phyloP scores from a whole-genome alignment of 2,888 invertebrate genomes.

The Aricia artaxerxes region DNA sequence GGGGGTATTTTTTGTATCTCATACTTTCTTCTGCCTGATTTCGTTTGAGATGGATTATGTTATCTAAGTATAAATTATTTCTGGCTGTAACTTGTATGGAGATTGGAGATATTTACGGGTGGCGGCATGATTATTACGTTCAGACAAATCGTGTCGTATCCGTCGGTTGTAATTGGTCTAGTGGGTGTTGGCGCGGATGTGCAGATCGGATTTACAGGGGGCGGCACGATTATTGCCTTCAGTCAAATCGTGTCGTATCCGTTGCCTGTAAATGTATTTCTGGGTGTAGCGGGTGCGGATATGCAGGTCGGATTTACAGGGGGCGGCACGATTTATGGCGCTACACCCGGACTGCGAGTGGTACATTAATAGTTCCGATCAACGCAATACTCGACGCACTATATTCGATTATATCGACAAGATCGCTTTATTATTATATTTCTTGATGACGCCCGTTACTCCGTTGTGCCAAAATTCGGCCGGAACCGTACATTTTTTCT shows the following conservation, averaged over 20 bases:
- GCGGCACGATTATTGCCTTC: neutral
- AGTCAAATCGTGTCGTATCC: constrained; percentile 2
- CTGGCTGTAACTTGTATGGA: too few relatives aligned
- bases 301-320: constrained; percentile 34
- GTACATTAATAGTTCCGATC: constrained; percentile 16
- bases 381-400: constrained; percentile 15
- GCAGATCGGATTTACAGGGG: constrained; percentile 10
- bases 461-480: too few relatives aligned
- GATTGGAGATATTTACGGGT: too few relatives aligned
- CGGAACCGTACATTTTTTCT: too few relatives aligned
- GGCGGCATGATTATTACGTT: neutral
- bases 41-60: neutral
- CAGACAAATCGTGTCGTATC: neutral
- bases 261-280: neutral
- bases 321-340: constrained; percentile 40
- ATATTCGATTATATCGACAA: constrained; percentile 14
- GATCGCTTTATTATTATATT: too few relatives aligned
- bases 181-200: constrained; percentile 23
- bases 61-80: too few relatives aligned
- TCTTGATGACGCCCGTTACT: too few relatives aligned
- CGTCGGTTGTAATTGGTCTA: neutral
- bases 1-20: neutral
- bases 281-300: constrained; percentile 24
- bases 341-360: constrained; percentile 2
- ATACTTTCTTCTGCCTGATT: neutral